phyloP scores from a whole-genome alignment of 2,888 invertebrate genomes.

The Heliconius hortense region DNA sequence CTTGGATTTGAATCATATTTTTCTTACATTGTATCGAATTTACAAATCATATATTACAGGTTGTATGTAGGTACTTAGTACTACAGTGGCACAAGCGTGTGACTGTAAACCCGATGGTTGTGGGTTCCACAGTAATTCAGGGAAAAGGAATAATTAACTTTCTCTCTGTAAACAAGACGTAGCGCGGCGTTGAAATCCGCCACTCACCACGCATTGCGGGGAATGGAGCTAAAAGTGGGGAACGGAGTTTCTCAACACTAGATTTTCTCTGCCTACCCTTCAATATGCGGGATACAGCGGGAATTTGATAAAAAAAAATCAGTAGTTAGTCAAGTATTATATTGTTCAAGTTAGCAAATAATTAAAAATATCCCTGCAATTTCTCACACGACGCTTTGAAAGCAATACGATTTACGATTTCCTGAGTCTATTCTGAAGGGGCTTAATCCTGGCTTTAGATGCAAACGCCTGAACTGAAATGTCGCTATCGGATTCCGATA shows the following conservation, averaged over 20 bases:
- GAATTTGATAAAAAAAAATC: too few relatives aligned
- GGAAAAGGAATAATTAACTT: not conserved
- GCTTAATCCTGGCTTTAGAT: constrained; percentile 30
- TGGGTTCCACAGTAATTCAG: not conserved
- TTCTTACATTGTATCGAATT: not conserved
- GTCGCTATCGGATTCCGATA: constrained; percentile 13
- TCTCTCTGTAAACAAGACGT: not conserved
- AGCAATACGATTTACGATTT: constrained; percentile 16
- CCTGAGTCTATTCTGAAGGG: constrained; percentile 11
- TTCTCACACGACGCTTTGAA: constrained; percentile 11
- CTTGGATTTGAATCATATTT: not conserved
- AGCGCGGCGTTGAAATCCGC: not conserved
- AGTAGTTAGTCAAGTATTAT: too few relatives aligned
- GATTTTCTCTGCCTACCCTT: too few relatives aligned
- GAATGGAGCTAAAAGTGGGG: too few relatives aligned
- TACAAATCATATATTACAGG: too few relatives aligned
- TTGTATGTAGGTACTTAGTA: too few relatives aligned
- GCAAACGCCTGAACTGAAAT: constrained; percentile 24
- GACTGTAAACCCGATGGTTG: not conserved
- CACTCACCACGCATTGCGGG: too few relatives aligned
- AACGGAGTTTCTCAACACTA: too few relatives aligned
- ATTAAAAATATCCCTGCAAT: not conserved
- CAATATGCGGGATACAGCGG: too few relatives aligned
- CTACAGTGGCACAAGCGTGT: too few relatives aligned
- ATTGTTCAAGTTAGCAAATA: not conserved